These are phyloP conservation scores for Battus philenor DNA, from an alignment of 1,140 invertebrate genomes.

Conservation along the genomic window DNA sequence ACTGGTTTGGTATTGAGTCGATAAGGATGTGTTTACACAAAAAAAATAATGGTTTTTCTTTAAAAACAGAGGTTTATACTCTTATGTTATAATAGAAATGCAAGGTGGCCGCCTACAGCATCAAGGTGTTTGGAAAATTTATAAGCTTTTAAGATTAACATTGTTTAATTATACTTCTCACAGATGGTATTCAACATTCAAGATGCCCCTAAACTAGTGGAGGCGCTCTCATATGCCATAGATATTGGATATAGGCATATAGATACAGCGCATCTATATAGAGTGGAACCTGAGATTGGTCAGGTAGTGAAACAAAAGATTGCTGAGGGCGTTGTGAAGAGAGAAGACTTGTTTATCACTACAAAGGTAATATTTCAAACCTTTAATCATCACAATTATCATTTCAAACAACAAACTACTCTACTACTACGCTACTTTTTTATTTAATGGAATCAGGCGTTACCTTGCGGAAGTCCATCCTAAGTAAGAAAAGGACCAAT, in stretches of 20 bases:
- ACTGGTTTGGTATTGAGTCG: too few relatives aligned
- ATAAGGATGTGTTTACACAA: background rate
- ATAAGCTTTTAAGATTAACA: background rate
- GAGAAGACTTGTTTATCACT: constrained; percentile 92
- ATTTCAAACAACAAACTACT: too few relatives aligned
- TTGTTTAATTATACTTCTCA: constrained; percentile 12
- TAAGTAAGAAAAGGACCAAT: too few relatives aligned
- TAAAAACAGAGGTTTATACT: background rate
- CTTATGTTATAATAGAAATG: too few relatives aligned
- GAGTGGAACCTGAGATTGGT: constrained; percentile 91
- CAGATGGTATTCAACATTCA: constrained; percentile 31
- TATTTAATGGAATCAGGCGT: background rate
- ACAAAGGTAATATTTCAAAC: constrained; percentile 78
- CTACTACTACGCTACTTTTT: too few relatives aligned
- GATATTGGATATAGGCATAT: constrained; percentile 91
- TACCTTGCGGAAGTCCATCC: too few relatives aligned
- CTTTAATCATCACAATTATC: background rate
- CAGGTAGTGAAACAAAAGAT: constrained; percentile 85
- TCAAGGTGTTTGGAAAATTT: too few relatives aligned
- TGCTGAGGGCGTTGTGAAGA: constrained; percentile 82
- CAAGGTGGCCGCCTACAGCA: too few relatives aligned
- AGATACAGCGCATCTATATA: constrained; percentile 91
- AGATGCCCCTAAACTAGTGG: constrained; percentile 38
- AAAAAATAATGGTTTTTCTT: background rate
- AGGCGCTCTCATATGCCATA: constrained; percentile 78